These are phyloP conservation scores for Eupithecia exiguata DNA, from an alignment of 2,888 invertebrate genomes.

Conservation along the genomic window DNA sequence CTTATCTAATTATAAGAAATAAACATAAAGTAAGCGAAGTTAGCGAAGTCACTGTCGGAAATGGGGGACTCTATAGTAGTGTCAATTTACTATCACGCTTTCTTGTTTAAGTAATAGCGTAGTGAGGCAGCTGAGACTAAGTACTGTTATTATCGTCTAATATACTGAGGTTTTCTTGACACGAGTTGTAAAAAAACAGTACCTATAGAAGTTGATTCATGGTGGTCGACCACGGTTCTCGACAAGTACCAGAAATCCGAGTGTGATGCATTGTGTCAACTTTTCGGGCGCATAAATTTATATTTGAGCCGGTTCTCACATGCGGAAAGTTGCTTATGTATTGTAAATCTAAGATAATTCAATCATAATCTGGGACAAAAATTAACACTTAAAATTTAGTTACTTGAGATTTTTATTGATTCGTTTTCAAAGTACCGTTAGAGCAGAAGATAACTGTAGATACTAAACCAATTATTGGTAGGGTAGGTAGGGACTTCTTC, in stretches of 20 bases:
- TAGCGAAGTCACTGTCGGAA: slow-evolving; percentile 32
- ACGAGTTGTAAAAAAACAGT: neutral
- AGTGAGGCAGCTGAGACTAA: slow-evolving; percentile 38
- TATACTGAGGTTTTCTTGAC: slow-evolving; percentile 38
- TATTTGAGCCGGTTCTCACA: neutral
- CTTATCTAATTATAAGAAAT: neutral
- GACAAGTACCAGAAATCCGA: neutral
- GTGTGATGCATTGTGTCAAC: too few species aligned
- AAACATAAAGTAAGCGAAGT: slow-evolving; percentile 5
- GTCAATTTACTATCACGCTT: slow-evolving; percentile 45
- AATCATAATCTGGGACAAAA: too few species aligned
- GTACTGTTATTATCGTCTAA: slow-evolving; percentile 43
- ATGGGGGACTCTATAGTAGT: slow-evolving; percentile 33
- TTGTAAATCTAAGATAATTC: too few species aligned
- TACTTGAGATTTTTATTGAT: too few species aligned
- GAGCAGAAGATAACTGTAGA: too few species aligned
- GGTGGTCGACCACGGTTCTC: neutral
- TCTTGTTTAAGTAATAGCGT: slow-evolving; percentile 47
- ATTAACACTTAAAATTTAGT: too few species aligned
- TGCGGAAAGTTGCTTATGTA: too few species aligned
- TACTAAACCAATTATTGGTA: too few species aligned
- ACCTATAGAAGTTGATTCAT: neutral
- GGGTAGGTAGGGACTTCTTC: too few species aligned
- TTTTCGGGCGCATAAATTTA: too few species aligned
- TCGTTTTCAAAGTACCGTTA: too few species aligned